phyloP scores from a whole-genome alignment of 2,797 vertebrate species.

The Enteromius anoplus region DNA sequence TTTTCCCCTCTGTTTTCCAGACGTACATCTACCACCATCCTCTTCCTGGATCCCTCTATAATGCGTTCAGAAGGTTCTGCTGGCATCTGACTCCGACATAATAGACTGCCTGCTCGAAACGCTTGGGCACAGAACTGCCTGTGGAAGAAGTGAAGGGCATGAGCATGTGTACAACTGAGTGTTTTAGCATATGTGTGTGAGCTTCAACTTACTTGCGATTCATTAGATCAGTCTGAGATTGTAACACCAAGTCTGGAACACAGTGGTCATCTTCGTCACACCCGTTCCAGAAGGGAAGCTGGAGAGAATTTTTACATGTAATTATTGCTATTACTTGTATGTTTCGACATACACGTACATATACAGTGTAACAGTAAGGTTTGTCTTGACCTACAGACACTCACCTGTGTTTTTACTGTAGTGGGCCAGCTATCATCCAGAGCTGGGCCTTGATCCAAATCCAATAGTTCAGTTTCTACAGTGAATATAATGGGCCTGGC shows the following conservation, averaged over 20 bases:
- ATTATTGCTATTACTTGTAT: background rate
- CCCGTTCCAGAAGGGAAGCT: conserved; percentile 98
- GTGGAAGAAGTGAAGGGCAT: conserved; percentile 28
- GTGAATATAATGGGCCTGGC: conserved; percentile 90
- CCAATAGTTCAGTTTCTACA: conserved; percentile 83
- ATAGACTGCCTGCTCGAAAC: conserved; percentile 70
- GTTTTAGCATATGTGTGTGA: background rate
- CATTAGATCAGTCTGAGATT: conserved; percentile 87
- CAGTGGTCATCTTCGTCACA: conserved; percentile 96
- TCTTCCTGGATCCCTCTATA: conserved; percentile 83
- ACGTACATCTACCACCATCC: conserved; percentile 85
- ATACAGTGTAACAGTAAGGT: background rate
- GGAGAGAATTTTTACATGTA: background rate
- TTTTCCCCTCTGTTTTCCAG: conserved; percentile 95
- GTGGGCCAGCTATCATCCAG: conserved; percentile 92
- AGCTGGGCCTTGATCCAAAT: conserved; percentile 77
- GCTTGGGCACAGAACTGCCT: conserved; percentile 89
- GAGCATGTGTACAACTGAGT: background rate
- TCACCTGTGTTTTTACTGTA: conserved; percentile 84
- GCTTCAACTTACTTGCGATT: conserved; percentile 81
- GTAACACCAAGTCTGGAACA: conserved; percentile 89
- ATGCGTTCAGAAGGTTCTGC: conserved; percentile 79
- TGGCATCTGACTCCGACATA: conserved; percentile 74
- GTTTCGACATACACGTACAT: background rate
- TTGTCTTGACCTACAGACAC: conserved; percentile 41